These are phyloP conservation scores for Oscarella lobularis DNA, from an alignment of 37 sponge, comb jelly and placozoan species.

Conservation along the genomic window DNA sequence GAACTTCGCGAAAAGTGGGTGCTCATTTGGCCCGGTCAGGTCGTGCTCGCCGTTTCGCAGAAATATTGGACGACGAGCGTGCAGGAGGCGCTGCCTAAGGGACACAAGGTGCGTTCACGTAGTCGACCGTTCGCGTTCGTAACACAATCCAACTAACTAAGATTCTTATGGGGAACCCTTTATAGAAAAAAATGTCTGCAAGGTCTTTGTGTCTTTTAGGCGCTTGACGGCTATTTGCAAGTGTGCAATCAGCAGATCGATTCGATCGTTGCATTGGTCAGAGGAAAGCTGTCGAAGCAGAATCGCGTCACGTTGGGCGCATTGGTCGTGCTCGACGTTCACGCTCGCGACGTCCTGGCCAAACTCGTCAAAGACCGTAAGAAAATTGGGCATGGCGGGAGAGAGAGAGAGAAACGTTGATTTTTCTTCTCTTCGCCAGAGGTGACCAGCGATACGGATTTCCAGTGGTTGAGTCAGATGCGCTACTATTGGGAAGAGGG, in stretches of 20 bases:
- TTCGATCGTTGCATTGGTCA: conserved; percentile 83
- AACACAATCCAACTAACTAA: too few relatives aligned
- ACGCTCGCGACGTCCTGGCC: conserved; percentile 89
- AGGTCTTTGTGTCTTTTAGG: conserved; percentile 36
- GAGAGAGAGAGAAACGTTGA: too few relatives aligned
- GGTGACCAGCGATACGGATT: conserved; percentile 83
- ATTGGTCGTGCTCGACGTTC: conserved; percentile 95
- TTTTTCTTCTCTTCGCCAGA: conserved; percentile 37
- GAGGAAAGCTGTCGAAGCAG: conserved; percentile 95
- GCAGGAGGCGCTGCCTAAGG: conserved; percentile 68
- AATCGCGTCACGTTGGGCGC: conserved; percentile 95
- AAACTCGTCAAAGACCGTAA: conserved; percentile 73
- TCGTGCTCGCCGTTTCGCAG: conserved; percentile 96
- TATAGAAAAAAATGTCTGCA: not conserved
- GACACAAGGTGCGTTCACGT: conserved; percentile 39
- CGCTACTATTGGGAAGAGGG: conserved; percentile 98
- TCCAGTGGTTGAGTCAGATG: conserved; percentile 96
- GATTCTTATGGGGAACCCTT: not conserved
- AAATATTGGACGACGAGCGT: conserved; percentile 82
- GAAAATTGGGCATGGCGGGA: conserved; percentile 6
- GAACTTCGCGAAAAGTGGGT: conserved; percentile 82
- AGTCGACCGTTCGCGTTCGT: too few relatives aligned
- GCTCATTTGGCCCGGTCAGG: conserved; percentile 82
- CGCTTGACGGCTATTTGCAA: conserved; percentile 71
- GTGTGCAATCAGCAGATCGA: conserved; percentile 81